phyloP scores from a whole-genome alignment of 53 echinoderm and acorn worm genomes.

The Apostichopus leukothele region DNA sequence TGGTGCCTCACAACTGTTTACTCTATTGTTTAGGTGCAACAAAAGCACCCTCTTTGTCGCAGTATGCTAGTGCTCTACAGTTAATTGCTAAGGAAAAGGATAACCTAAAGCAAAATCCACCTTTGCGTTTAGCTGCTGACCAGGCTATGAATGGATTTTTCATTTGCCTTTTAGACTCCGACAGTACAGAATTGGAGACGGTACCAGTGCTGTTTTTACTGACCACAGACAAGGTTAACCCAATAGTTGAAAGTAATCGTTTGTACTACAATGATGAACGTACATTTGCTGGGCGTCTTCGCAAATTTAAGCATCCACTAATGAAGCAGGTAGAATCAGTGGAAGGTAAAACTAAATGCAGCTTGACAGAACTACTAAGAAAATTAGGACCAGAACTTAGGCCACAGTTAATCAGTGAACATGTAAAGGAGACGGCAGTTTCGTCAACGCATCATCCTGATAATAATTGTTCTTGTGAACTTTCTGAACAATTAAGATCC shows the following conservation, averaged over 20 bases:
- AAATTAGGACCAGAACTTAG: neutral
- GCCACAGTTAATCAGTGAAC: conserved; percentile 17
- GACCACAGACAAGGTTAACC: neutral
- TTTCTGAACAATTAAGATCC: neutral
- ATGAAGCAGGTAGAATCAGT: neutral
- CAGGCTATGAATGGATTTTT: conserved; percentile 24
- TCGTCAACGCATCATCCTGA: neutral
- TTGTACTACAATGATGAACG: conserved; percentile 20
- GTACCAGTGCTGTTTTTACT: neutral
- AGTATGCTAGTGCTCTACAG: conserved; percentile 13
- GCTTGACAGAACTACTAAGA: neutral
- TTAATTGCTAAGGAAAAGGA: neutral
- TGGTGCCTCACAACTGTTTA: neutral
- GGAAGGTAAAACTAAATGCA: neutral
- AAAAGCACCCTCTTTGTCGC: neutral
- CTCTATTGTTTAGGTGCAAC: conserved; percentile 11
- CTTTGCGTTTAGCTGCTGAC: neutral
- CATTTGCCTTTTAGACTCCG: neutral
- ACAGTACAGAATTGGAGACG: neutral
- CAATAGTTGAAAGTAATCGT: neutral
- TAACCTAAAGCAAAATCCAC: neutral
- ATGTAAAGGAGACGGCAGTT: neutral
- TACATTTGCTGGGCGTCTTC: neutral
- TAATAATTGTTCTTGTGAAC: neutral
- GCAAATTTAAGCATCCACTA: neutral